Base-by-base conservation (phyloP, 2,797 vertebrate species). In the Hephaestus fuliginosus region DNA sequence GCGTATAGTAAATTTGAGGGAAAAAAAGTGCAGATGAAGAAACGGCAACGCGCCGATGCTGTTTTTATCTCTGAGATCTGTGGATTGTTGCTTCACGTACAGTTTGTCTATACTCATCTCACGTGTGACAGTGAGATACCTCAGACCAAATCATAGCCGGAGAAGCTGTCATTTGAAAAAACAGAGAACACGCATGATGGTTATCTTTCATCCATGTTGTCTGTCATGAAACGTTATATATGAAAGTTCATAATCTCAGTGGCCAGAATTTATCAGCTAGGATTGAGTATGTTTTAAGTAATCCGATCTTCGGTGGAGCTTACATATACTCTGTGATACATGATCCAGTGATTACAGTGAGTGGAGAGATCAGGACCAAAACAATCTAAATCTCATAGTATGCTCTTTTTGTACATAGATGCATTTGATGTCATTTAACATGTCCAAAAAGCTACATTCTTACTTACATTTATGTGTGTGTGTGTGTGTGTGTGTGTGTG, bases 31-130 rank as follows among this genome's bases (percentile, higher is more conserved):
- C 28, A 33, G 51, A 36, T 67, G 17, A 56, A 57, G 5, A 67
- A 66, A 70, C 28, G 18, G 20, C 4, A 55, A 13, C 4, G 2
- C 20, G 18, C 67, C 39, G 49, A 13, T 33, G 20, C 5, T n/a
- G 18, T n/a, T 71, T 51, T 67, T 41, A 28, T 66, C 39, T 11
- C 18, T 60, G 10, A 46, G 13, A 55, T 62, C 18, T 62, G 12
- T 14, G 25, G 33, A 58, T 78, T 52, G 43, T 25, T 78, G 15
- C 43, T 9, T 14, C 49, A 30, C 22, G 33, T 33, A 7, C 18
- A 8, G 20, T 62, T 28, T 65, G 20, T 79, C 52, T n/a, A 43
- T 25, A 66, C 14, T 46, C 30, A 51, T 74, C 43, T 64, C 33
- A 48, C 44, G 18, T 25, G 52, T 30, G 65, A 56, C 15, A 53